A percentile compares a stretch with the other conserved stretches of the same genome.
These are phyloP conservation scores for Notothenia coriiceps DNA, from an alignment of 2,113 vertebrate genomes.

Conservation along the genomic window DNA sequence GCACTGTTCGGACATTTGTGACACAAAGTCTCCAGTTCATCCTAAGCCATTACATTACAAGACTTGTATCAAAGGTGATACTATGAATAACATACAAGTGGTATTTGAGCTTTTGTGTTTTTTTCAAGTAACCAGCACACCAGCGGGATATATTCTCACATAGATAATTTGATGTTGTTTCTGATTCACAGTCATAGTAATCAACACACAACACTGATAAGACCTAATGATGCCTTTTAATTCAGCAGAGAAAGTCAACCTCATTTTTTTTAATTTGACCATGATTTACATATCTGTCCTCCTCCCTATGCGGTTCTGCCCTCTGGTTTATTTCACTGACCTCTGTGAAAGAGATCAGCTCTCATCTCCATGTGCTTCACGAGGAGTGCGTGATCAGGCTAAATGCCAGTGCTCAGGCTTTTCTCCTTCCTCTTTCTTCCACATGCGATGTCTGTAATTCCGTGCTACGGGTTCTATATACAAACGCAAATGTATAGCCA, in stretches of 20 bases:
- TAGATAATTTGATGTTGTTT: background rate
- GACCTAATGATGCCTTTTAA: constrained; percentile 26
- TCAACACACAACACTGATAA: constrained; percentile 17
- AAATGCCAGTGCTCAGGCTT: constrained; percentile 63
- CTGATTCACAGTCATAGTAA: background rate
- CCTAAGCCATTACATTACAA: background rate
- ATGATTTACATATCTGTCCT: constrained; percentile 1
- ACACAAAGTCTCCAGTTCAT: constrained; percentile 25
- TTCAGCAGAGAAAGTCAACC: constrained; percentile 21
- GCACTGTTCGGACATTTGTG: constrained; percentile 14
- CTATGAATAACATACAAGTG: too few relatives aligned
- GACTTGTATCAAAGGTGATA: constrained; percentile 1
- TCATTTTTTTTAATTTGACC: background rate
- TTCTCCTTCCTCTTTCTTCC: constrained; percentile 74
- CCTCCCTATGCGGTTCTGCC: constrained; percentile 31
- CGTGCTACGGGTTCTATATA: constrained; percentile 37
- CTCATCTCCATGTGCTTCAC: constrained; percentile 55
- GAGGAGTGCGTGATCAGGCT: constrained; percentile 70
- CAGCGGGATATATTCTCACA: constrained; percentile 1
- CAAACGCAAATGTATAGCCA: constrained; percentile 46
- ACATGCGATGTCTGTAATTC: constrained; percentile 67
- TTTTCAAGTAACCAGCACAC: background rate
- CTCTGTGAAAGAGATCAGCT: constrained; percentile 63
- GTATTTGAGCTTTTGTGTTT: background rate
- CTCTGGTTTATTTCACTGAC: constrained; percentile 60